Conservation (phyloP, 2,797 vertebrate genomes). For the Chromobotia macracanthus region DNA sequence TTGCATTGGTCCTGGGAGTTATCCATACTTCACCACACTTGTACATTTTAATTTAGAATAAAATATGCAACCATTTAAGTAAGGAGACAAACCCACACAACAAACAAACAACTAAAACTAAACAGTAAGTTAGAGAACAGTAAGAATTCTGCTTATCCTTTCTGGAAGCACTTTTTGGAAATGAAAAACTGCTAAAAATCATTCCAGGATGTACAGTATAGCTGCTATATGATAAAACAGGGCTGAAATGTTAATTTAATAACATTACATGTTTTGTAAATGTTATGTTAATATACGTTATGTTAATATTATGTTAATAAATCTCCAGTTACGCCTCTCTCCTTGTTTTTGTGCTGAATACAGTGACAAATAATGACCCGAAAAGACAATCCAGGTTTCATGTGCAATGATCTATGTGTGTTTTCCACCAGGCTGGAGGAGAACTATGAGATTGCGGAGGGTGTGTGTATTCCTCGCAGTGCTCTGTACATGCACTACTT, state of each 20-base stretch:
- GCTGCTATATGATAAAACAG: background rate
- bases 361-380: no score
- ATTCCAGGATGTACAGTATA: background rate
- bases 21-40: background rate
- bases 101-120: background rate
- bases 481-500: slow-evolving; percentile 99
- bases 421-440: slow-evolving; percentile 88
- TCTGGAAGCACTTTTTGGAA: background rate
- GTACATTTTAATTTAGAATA: background rate
- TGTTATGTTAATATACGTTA: no score
- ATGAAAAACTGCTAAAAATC: background rate
- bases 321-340: no score
- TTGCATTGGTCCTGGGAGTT: background rate
- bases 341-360: no score
- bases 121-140: background rate
- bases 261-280: no score
- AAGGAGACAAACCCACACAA: no score
- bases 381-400: no score
- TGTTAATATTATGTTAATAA: no score
- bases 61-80: background rate
- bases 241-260: background rate
- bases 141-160: background rate
- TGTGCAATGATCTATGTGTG: background rate
- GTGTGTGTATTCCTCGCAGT: slow-evolving; percentile 96
- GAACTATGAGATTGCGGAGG: slow-evolving; percentile 98